These are phyloP conservation scores for Brenthis hecate DNA, from an alignment of 2,888 invertebrate species.

Conservation along the genomic window DNA sequence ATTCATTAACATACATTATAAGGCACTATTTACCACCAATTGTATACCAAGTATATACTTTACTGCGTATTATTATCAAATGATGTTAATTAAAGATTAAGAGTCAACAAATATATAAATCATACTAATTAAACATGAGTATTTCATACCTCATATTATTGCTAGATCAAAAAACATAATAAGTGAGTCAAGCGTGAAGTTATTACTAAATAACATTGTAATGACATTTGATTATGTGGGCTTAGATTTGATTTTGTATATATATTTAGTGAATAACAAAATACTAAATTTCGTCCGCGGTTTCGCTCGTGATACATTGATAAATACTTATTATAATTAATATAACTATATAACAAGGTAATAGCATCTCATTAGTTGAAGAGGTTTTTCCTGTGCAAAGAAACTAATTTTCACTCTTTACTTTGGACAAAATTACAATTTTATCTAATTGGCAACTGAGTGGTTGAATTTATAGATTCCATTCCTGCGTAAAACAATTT, in stretches of 20 bases:
- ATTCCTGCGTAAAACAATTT: no score
- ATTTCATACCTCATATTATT: conserved; percentile 15
- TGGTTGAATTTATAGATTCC: no score
- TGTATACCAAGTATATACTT: background rate
- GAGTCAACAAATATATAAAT: conserved; percentile 25
- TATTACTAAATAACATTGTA: background rate
- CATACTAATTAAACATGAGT: conserved; percentile 17
- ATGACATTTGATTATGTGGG: background rate
- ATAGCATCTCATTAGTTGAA: no score
- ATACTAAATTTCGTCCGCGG: no score
- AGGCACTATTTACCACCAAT: background rate
- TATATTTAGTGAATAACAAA: background rate
- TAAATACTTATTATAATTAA: no score
- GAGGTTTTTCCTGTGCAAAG: no score
- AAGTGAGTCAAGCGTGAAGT: conserved; percentile 25
- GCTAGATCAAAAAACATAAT: conserved; percentile 21
- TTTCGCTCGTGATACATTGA: no score
- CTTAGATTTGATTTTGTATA: background rate
- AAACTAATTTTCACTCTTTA: no score
- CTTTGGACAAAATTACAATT: no score
- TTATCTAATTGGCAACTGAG: no score
- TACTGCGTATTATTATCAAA: conserved; percentile 9
- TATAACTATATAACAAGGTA: no score
- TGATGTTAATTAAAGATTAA: conserved; percentile 31
- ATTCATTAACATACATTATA: background rate